These are phyloP conservation scores for Diplosoma virens DNA, from an alignment of 23 tunicate genomes.

Conservation along the genomic window DNA sequence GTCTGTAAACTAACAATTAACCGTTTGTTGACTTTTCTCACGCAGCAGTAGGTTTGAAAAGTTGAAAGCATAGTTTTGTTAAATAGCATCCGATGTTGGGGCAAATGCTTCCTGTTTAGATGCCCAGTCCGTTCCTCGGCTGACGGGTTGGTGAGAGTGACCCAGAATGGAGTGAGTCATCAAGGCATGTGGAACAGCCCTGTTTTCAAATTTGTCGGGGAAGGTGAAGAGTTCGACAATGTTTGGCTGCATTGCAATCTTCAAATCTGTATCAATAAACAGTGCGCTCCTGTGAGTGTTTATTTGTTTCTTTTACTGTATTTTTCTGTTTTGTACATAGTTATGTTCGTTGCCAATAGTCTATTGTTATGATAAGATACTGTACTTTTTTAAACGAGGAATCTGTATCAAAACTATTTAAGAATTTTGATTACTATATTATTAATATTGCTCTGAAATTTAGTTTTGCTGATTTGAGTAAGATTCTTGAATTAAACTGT, in stretches of 20 bases:
- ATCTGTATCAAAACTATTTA: too few relatives aligned
- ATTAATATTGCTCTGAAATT: too few relatives aligned
- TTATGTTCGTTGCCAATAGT: conserved; percentile 18
- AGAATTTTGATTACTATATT: too few relatives aligned
- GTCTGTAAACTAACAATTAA: too few relatives aligned
- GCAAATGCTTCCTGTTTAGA: conserved; percentile 47
- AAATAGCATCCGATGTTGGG: too few relatives aligned
- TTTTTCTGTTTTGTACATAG: too few relatives aligned
- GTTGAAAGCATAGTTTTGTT: too few relatives aligned
- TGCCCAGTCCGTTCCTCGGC: conserved; percentile 58
- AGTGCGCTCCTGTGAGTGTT: conserved; percentile 64
- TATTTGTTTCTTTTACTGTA: too few relatives aligned
- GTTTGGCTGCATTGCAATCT: conserved; percentile 97
- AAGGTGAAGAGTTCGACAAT: conserved; percentile 46
- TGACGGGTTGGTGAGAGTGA: conserved; percentile 48
- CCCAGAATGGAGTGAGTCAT: conserved; percentile 81
- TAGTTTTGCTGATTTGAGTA: too few relatives aligned
- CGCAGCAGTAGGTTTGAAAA: too few relatives aligned
- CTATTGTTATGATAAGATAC: conserved; percentile 32
- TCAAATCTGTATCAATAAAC: conserved; percentile 75
- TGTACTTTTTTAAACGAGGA: conserved; percentile 14
- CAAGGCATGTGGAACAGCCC: conserved; percentile 82
- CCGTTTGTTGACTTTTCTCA: too few relatives aligned
- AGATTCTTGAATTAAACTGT: too few relatives aligned
- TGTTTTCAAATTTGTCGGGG: conserved; percentile 89